Evolutionary conservation across 2,888 invertebrate species (phyloP), one percentile per base, ranked within the genome.

Genomic region (Drosophila mercatorum): DNA sequence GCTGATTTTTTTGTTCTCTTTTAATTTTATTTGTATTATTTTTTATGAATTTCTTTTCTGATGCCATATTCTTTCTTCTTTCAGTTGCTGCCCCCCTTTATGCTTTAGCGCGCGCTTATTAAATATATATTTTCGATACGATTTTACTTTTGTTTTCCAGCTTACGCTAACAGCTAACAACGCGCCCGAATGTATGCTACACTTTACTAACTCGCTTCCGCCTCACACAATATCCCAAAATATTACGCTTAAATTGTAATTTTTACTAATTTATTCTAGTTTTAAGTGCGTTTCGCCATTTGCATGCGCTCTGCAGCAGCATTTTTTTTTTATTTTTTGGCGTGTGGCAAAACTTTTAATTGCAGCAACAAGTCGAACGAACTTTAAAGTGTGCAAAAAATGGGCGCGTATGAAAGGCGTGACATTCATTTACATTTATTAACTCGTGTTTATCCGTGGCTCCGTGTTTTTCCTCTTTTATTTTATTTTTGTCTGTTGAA

Each of bases 351-450:
- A 73, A 76, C 71, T 72, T 76, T 81, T 62, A 49, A 31, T 31
- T 41, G 34, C 36, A 62, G 84, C 82, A 84, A 81, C 82, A 84
- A 80, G 82, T 83, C 75, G 55, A 65, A 44, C 60, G 69, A 72
- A 47, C 38, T 64, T 51, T 43, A 43, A 49, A 31, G 59, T 34
- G 38, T 8, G 64, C 63, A 55, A 64, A 67, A 28, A 40, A 40
- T 5, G 11, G n/a, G 44, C 12, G 60, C 47, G 40, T 28, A 53
- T 34, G 36, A 41, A 41, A 68, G 68, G 68, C 65, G 66, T 77
- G 70, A 67, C 81, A 84, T 90, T 83, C 85, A 90, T 90, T 90
- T 90, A 85, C 89, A 90, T 88, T 90, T 88, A 90, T 90, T 90
- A 89, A 82, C 85, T 84, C 72, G 65, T 85, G 89, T 89, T 90